These are phyloP conservation scores for Paratrypauchen microcephalus DNA, from an alignment of 2,797 vertebrate genomes.

Conservation along the genomic window DNA sequence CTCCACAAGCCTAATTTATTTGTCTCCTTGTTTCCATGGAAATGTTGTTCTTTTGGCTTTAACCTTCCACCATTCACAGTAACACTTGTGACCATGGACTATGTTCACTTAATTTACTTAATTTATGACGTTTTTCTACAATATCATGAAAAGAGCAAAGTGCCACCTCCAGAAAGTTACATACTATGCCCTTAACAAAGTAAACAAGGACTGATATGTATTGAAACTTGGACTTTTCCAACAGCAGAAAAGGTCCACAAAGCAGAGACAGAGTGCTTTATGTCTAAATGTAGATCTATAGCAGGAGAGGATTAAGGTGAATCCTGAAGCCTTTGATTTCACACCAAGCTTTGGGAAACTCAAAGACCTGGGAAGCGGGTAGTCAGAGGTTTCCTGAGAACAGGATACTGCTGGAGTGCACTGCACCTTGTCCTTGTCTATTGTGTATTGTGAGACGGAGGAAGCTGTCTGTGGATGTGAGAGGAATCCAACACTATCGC, in stretches of 20 bases:
- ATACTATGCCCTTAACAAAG: not conserved
- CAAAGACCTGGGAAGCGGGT: slow-evolving; percentile 62
- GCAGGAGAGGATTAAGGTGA: slow-evolving; percentile 1
- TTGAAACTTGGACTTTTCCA: not conserved
- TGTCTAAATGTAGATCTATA: not conserved
- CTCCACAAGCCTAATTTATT: too few species aligned
- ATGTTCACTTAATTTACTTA: too few species aligned
- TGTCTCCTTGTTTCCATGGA: too few species aligned
- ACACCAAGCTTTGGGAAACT: slow-evolving; percentile 38
- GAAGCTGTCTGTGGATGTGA: slow-evolving; percentile 61
- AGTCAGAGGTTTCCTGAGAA: slow-evolving; percentile 56
- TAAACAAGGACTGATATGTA: not conserved
- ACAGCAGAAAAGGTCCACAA: not conserved
- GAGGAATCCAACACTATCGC: slow-evolving; percentile 64
- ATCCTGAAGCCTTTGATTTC: slow-evolving; percentile 2
- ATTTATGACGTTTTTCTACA: too few species aligned
- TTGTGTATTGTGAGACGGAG: slow-evolving; percentile 67
- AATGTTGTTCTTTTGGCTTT: too few species aligned
- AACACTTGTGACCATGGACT: too few species aligned
- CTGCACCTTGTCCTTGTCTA: slow-evolving; percentile 57
- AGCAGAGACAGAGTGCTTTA: not conserved
- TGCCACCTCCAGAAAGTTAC: too few species aligned
- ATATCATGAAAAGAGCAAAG: too few species aligned
- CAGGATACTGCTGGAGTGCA: slow-evolving; percentile 53
- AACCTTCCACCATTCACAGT: too few species aligned